Base-by-base conservation (phyloP, 2,113 vertebrate genomes). In the Dissostichus mawsoni region DNA sequence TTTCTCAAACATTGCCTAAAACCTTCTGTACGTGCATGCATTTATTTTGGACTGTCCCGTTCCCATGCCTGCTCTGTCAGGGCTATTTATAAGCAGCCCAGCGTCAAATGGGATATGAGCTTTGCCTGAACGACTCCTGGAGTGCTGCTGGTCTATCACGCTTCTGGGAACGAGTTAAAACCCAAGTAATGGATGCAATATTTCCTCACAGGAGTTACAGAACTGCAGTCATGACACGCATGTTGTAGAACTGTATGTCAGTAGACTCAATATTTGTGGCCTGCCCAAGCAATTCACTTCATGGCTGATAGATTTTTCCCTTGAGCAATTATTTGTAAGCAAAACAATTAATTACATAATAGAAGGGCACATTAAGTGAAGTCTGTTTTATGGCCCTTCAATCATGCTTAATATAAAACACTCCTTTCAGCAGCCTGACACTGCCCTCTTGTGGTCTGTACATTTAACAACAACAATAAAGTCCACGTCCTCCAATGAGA, bases 51-150 rank as follows among this genome's bases (percentile, higher is more conserved):
- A 83, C 80, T 7, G 73, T 82, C 82, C 86, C 76, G 5, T 78
- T 89, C 89, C 85, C 88, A 80, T 82, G 86, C 80, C 78, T 77
- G 76, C 69, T 86, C 82, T 65, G 69, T 84, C 68, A 23, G 45
- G 47, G 89, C 91, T 94, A 94, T 94, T 92, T 91, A 84, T 94
- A 94, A 66, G 79, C 17, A 74, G 29, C n/a, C 59, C 29, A 55
- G 70, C 25, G 8, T 89, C 66, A 74, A 91, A 86, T 85, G 79
- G 86, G 83, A 92, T 83, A 85, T 86, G 74, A 91, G 91, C 66
- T 88, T 79, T 85, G 90, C 88, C 82, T 89, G 90, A 89, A 83
- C 50, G 59, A 87, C 80, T 91, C 78, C 82, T 73, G 75, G 74
- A 89, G 85, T 78, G 76, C 88, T 79, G 84, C 86, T 83, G 74